A percentile compares a stretch with the other conserved stretches of the same genome.
Conservation (phyloP, 1,140 invertebrate species). For the Apocrypta bakeri region DNA sequence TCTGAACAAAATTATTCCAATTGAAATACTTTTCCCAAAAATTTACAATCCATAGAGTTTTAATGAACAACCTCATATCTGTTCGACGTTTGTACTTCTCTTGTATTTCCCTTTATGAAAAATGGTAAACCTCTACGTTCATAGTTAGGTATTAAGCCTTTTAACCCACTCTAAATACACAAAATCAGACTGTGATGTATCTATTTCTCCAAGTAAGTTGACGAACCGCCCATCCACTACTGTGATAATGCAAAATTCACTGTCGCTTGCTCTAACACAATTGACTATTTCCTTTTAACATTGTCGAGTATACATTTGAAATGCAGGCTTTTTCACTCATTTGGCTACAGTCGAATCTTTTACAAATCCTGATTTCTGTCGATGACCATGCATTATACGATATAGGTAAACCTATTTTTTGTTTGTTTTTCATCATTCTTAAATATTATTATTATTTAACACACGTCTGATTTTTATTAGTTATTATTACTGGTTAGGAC, state of each 20-base stretch:
- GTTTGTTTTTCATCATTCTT: slow-evolving; percentile 43
- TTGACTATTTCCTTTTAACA: neutral
- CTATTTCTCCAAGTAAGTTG: neutral
- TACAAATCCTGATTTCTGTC: neutral
- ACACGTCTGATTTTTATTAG: slow-evolving; percentile 38
- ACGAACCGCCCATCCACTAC: slow-evolving; percentile 10
- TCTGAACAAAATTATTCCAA: slow-evolving; percentile 15
- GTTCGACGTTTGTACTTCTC: slow-evolving; percentile 40
- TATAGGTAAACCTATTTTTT: slow-evolving; percentile 41
- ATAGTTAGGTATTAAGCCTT: slow-evolving; percentile 8
- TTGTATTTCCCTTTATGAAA: slow-evolving; percentile 12
- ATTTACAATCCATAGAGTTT: slow-evolving; percentile 35
- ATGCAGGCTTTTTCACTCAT: slow-evolving; percentile 19
- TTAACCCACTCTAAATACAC: slow-evolving; percentile 17
- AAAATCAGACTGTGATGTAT: neutral
- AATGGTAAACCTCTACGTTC: slow-evolving; percentile 24
- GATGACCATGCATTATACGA: slow-evolving; percentile 22
- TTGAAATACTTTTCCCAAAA: neutral
- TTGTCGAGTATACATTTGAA: slow-evolving; percentile 3
- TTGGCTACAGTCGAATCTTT: slow-evolving; percentile 32
- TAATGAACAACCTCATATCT: slow-evolving; percentile 28
- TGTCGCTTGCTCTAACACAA: neutral
- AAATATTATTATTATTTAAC: slow-evolving; percentile 30
- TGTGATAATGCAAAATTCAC: slow-evolving; percentile 8
- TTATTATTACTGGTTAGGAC: slow-evolving; percentile 51